Evolutionary conservation across 2,888 invertebrate genomes (phyloP).

Genomic region (Callinectes sapidus): DNA sequence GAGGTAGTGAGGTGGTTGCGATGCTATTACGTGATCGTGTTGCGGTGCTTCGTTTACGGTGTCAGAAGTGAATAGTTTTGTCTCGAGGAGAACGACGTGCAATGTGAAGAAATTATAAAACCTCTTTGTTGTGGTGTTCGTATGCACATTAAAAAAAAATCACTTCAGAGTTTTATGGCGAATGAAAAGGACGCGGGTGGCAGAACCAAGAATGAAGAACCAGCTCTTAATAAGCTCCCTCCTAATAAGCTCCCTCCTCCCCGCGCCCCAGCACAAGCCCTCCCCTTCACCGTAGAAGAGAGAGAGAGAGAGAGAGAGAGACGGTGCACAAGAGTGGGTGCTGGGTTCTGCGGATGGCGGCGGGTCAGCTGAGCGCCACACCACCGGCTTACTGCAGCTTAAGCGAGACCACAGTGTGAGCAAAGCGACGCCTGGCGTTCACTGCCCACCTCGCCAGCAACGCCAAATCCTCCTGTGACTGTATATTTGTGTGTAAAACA

Average conservation of each 20-base stretch:
- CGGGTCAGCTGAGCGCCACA: constrained; percentile 43
- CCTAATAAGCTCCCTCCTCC: background rate
- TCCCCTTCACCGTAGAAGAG: background rate
- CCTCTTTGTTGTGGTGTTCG: too few relatives aligned
- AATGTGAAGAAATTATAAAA: background rate
- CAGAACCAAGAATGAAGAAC: background rate
- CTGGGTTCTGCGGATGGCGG: background rate
- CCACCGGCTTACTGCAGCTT: constrained; percentile 44
- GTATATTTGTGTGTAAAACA: constrained; percentile 38
- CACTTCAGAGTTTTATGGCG: too few relatives aligned
- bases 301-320: background rate
- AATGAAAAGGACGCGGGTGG: too few relatives aligned
- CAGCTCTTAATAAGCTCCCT: background rate
- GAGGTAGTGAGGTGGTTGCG: too few relatives aligned
- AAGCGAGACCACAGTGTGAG: constrained; percentile 42
- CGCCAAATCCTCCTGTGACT: constrained; percentile 22
- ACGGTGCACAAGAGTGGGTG: background rate
- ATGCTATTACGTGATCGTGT: background rate
- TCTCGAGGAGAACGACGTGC: background rate
- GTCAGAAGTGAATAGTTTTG: background rate
- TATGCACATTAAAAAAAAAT: too few relatives aligned
- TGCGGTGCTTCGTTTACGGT: background rate
- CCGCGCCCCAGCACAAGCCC: background rate
- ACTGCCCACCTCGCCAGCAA: constrained; percentile 38
- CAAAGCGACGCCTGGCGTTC: constrained; percentile 38